phyloP scores from a whole-genome alignment of 2,888 invertebrate genomes.

The Callimorpha dominula region DNA sequence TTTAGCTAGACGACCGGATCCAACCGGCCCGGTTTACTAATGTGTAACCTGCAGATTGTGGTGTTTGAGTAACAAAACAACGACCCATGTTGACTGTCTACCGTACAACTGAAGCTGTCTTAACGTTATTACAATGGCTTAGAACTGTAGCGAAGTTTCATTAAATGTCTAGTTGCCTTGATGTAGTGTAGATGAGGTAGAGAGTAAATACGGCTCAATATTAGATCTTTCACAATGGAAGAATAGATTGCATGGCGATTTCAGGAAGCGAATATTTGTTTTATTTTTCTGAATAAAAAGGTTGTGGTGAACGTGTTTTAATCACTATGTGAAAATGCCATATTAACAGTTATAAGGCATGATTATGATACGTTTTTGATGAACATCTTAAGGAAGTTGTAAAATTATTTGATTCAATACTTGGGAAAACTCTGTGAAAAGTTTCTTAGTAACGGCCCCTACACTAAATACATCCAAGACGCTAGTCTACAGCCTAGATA shows the following conservation, averaged over 20 bases:
- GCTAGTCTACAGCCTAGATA: no score
- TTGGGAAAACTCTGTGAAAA: neutral
- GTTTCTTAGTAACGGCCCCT: no score
- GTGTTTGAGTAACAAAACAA: neutral
- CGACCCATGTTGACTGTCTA: constrained; percentile 8
- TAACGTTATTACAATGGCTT: neutral
- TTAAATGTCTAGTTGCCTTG: constrained; percentile 3
- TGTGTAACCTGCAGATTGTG: neutral
- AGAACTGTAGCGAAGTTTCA: constrained; percentile 7
- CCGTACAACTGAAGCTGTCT: neutral
- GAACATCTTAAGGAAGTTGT: no score
- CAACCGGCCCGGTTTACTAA: neutral
- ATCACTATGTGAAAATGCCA: neutral
- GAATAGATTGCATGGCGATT: neutral
- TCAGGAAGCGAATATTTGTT: neutral
- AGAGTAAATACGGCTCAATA: neutral
- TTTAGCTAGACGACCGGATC: neutral
- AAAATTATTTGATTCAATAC: no score
- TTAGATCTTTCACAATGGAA: neutral
- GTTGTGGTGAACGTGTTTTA: neutral
- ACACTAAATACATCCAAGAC: no score
- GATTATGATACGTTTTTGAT: neutral
- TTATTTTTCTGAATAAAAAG: neutral
- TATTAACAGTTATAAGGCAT: neutral
- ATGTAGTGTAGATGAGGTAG: neutral